Percentiles rank a stretch among this genome's conserved stretches.
phyloP scores from a whole-genome alignment of 2,113 vertebrate genomes.

The Aspiorhynchus laticeps region DNA sequence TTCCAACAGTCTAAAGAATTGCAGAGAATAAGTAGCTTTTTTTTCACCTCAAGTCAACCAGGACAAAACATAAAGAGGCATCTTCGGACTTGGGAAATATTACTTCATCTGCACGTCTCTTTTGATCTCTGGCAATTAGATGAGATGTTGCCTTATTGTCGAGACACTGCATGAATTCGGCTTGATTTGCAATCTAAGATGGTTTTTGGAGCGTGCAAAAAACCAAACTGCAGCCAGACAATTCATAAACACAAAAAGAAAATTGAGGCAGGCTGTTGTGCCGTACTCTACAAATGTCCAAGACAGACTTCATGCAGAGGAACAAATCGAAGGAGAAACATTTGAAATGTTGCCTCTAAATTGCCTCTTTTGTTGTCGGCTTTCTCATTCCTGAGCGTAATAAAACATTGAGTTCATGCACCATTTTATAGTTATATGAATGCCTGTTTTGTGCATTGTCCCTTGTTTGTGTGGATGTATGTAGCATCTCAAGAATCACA shows the following conservation, averaged over 20 bases:
- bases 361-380: slow-evolving; percentile 11
- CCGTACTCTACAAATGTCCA: neutral
- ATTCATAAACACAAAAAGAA: slow-evolving; percentile 21
- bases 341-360: slow-evolving; percentile 14
- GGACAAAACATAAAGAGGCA: neutral
- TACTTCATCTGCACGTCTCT: neutral
- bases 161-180: neutral
- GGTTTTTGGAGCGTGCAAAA: neutral
- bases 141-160: neutral
- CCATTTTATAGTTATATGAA: neutral
- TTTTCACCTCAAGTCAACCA: neutral
- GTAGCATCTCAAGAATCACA: neutral
- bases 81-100: neutral
- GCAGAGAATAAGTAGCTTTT: neutral
- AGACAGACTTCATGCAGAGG: slow-evolving; percentile 5
- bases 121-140: slow-evolving; percentile 6
- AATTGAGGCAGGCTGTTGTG: neutral
- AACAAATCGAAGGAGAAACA: neutral
- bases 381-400: slow-evolving; percentile 2
- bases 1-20: slow-evolving; percentile 19
- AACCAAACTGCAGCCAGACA: neutral
- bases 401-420: neutral
- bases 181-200: neutral
- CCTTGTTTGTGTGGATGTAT: neutral
- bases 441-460: neutral